Percentiles rank a stretch among this genome's conserved stretches.
Evolutionary conservation across 1,140 invertebrate genomes (phyloP).

Genomic region (Asbolus verrucosus): DNA sequence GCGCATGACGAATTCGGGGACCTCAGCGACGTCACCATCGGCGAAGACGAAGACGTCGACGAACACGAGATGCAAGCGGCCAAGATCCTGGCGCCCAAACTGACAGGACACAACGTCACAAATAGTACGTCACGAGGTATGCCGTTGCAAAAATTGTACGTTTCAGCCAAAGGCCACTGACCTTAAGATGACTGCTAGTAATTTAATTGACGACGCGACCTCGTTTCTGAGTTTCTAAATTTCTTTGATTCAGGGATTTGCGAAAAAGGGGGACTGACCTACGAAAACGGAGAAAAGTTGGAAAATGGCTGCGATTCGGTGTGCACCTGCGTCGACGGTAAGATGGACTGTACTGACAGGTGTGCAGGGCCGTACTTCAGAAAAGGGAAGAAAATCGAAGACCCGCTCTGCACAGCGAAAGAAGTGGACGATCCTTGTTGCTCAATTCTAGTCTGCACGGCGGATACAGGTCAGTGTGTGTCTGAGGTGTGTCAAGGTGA

Average conservation of each 20-base stretch:
- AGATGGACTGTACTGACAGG: constrained; percentile 75
- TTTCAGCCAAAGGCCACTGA: no score
- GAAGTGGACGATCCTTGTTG: constrained; percentile 82
- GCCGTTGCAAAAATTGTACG: constrained; percentile 2
- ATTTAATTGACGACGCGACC: no score
- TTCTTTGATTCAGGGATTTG: constrained; percentile 55
- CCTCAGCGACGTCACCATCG: constrained; percentile 77
- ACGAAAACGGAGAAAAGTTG: constrained; percentile 72
- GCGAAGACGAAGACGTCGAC: constrained; percentile 71
- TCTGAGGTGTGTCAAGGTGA: neutral
- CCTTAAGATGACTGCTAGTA: no score
- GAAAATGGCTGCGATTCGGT: constrained; percentile 77
- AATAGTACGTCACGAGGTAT: constrained; percentile 33
- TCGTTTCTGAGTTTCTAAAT: neutral
- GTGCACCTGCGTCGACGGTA: constrained; percentile 75
- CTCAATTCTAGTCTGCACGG: constrained; percentile 74
- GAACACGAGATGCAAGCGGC: constrained; percentile 63
- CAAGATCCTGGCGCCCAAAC: constrained; percentile 60
- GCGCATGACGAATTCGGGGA: constrained; percentile 61
- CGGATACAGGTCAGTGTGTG: constrained; percentile 66
- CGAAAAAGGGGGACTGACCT: constrained; percentile 61
- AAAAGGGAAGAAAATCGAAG: constrained; percentile 71
- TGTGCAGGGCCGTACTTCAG: constrained; percentile 74
- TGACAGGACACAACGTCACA: constrained; percentile 47
- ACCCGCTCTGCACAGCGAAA: constrained; percentile 80